A percentile compares a stretch with the other conserved stretches of the same genome.
phyloP scores from a whole-genome alignment of 2,888 invertebrate genomes.

The Chelonus formosanus region DNA sequence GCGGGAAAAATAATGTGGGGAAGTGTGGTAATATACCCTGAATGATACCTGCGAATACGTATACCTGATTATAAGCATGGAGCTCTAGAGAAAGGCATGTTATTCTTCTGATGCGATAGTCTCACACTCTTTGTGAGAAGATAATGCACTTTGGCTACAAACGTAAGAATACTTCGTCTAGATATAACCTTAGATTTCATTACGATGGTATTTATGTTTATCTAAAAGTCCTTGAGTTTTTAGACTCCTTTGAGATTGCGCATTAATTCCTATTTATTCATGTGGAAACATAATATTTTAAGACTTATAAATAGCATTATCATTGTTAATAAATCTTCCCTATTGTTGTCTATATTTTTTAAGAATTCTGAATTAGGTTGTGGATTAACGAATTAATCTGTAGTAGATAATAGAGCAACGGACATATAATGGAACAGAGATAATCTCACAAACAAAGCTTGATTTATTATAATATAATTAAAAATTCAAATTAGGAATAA shows the following conservation, averaged over 20 bases:
- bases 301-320: too few relatives aligned
- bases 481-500: too few relatives aligned
- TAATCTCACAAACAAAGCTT: too few relatives aligned
- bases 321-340: too few relatives aligned
- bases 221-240: constrained; percentile 3
- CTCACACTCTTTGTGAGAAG: constrained; percentile 37
- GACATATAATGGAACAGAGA: too few relatives aligned
- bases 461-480: too few relatives aligned
- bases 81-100: constrained; percentile 4
- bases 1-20: constrained; percentile 21
- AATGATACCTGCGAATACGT: constrained; percentile 3
- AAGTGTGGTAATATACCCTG: constrained; percentile 8
- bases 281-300: too few relatives aligned
- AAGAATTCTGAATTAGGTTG: too few relatives aligned
- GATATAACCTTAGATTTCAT: constrained; percentile 23
- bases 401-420: too few relatives aligned
- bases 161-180: constrained; percentile 9
- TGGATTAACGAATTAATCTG: too few relatives aligned
- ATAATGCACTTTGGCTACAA: constrained; percentile 40
- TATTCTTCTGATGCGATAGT: constrained; percentile 8
- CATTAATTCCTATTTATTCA: too few relatives aligned
- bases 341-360: too few relatives aligned
- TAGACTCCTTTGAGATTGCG: not conserved
- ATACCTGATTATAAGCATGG: not conserved
- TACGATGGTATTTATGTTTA: constrained; percentile 22